Evolutionary conservation across 2,888 invertebrate genomes (phyloP), one percentile per base, ranked within the genome.

Genomic region (Rotaria socialis): DNA sequence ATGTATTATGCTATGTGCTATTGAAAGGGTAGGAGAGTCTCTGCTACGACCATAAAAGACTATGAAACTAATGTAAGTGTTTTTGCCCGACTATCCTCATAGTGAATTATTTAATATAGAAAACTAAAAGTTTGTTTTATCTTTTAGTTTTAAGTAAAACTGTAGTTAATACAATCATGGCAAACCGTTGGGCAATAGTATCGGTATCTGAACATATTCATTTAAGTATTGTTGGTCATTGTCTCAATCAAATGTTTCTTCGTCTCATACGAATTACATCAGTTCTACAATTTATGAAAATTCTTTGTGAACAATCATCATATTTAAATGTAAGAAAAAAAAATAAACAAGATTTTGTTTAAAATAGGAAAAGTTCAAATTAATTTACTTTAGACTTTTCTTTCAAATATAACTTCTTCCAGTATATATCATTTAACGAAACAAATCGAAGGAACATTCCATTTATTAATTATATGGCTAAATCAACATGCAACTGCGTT

Each of bases 171-270:
- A 47, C 24, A 43, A 80, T 80, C 7, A 43, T 47, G 14, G 24
- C 6, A 43, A 67, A 67, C 35, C 80, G 80, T 24, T 80, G 80
- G 80, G 4, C n/a, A 80, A 43, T n/a, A n/a, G 6, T 47, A 10
- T 47, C 10, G 11, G 8, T 47, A 1, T 47, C 80, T 4, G 0
- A 47, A 11, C n/a, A 80, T 80, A 47, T 80, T 47, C 47, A 47
- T 43, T 7, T 80, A 11, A 80, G 80, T 80, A 11, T 11, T 2
- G 47, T 47, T 24, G 80, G 80, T 47, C 80, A 80, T 47, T 10
- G 47, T 47, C n/a, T 80, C 4, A 80, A 80, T 80, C 80, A 80
- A 47, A 80, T 80, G 24, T 80, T 80, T 80, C 67, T 67, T 67
- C 67, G 67, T 67, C 67, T 80, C 11, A 47, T 47, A 24, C 47